These are phyloP conservation scores for Chroicocephalus ridibundus DNA, from an alignment of 2,113 vertebrate species.

Conservation along the genomic window DNA sequence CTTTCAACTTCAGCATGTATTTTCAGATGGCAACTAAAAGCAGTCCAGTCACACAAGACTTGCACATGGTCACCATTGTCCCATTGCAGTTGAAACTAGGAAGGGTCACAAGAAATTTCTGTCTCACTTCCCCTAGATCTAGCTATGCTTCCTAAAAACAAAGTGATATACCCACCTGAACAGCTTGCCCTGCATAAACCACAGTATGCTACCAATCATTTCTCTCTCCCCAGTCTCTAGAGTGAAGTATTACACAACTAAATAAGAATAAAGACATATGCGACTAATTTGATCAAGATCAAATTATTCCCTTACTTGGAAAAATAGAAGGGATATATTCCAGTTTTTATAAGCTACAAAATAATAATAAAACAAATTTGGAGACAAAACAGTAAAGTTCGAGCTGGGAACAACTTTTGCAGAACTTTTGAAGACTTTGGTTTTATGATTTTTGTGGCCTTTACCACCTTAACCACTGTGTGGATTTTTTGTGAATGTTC, in stretches of 20 bases:
- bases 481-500: not conserved
- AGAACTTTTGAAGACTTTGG: not conserved
- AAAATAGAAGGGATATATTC: not conserved
- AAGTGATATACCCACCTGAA: not conserved
- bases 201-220: not conserved
- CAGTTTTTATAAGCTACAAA: not conserved
- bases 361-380: not conserved
- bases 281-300: not conserved
- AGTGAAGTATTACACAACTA: not conserved
- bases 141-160: not conserved
- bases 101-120: not conserved
- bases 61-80: not conserved
- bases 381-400: not conserved
- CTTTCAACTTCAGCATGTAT: not conserved
- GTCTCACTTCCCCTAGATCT: not conserved
- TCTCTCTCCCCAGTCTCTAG: not conserved
- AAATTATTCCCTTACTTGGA: not conserved
- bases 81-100: not conserved
- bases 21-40: not conserved
- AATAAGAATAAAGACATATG: not conserved
- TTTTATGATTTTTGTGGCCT: not conserved
- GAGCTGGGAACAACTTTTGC: not conserved
- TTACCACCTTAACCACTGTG: not conserved
- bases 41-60: not conserved
- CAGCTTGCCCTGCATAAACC: not conserved